phyloP scores from a whole-genome alignment of 2,888 invertebrate species.

The Elmis aenea region DNA sequence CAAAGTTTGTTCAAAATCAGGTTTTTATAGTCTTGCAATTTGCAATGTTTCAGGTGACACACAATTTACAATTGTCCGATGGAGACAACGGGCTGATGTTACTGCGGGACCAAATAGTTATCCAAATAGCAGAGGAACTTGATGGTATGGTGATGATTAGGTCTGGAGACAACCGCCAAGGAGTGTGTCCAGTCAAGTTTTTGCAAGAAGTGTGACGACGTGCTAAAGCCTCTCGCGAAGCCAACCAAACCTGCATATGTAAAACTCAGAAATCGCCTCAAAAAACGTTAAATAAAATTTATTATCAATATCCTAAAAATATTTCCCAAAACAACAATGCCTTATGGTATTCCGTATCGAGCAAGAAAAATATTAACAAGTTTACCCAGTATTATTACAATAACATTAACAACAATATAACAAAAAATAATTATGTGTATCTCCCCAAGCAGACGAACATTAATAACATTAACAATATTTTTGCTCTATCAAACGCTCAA shows the following conservation, averaged over 20 bases:
- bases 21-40: too few species aligned
- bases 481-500: conserved; percentile 28
- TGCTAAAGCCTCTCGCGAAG: conserved; percentile 38
- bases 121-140: conserved; percentile 84
- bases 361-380: conserved; percentile 37
- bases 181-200: conserved; percentile 90
- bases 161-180: conserved; percentile 88
- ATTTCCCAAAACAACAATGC: conserved; percentile 32
- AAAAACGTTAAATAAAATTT: conserved; percentile 35
- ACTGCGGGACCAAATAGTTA: conserved; percentile 89
- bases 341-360: conserved; percentile 33
- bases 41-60: conserved; percentile 54
- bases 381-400: conserved; percentile 46
- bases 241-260: conserved; percentile 36
- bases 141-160: conserved; percentile 93
- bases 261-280: conserved; percentile 22
- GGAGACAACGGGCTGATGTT: conserved; percentile 77
- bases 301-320: conserved; percentile 37
- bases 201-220: conserved; percentile 91
- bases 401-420: conserved; percentile 40
- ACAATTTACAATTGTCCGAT: conserved; percentile 81
- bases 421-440: conserved; percentile 36
- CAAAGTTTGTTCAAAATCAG: too few species aligned
- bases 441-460: conserved; percentile 35
- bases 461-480: conserved; percentile 42